phyloP scores from a whole-genome alignment of 2,888 invertebrate species.

The Eilema griseolum region DNA sequence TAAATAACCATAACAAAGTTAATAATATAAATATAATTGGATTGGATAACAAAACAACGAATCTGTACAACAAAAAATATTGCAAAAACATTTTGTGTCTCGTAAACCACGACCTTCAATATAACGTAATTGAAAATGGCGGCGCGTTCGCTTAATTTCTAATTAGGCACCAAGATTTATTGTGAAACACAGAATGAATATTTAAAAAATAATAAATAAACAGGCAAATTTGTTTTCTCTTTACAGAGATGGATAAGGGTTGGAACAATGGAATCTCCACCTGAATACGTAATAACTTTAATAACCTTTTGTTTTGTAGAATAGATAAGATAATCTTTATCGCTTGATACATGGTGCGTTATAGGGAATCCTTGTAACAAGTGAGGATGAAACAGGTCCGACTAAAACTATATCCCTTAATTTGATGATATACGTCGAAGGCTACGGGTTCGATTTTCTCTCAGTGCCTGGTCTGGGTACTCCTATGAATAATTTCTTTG shows the following conservation, averaged over 20 bases:
- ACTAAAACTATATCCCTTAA: neutral
- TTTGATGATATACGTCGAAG: neutral
- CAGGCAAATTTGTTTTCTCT: slow-evolving; percentile 19
- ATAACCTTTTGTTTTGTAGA: neutral
- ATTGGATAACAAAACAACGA: slow-evolving; percentile 12
- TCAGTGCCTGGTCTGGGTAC: neutral
- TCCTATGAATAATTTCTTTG: neutral
- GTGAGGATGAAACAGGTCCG: neutral
- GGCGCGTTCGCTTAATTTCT: slow-evolving; percentile 52
- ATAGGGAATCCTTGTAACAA: neutral
- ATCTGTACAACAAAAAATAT: slow-evolving; percentile 15
- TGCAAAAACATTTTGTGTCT: slow-evolving; percentile 38
- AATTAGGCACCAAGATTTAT: slow-evolving; percentile 50
- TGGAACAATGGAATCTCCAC: neutral
- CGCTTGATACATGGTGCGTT: neutral
- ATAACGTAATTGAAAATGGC: slow-evolving; percentile 48
- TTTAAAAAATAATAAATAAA: slow-evolving; percentile 20
- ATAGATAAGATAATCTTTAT: neutral
- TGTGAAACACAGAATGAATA: slow-evolving; percentile 41
- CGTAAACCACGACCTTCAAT: slow-evolving; percentile 49
- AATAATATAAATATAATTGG: slow-evolving; percentile 7
- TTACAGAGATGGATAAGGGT: slow-evolving; percentile 9
- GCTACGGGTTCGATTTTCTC: no score
- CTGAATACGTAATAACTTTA: slow-evolving; percentile 4
- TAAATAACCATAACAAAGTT: neutral